phyloP scores from a whole-genome alignment of 2,113 vertebrate species.

The Nettapus auritus region DNA sequence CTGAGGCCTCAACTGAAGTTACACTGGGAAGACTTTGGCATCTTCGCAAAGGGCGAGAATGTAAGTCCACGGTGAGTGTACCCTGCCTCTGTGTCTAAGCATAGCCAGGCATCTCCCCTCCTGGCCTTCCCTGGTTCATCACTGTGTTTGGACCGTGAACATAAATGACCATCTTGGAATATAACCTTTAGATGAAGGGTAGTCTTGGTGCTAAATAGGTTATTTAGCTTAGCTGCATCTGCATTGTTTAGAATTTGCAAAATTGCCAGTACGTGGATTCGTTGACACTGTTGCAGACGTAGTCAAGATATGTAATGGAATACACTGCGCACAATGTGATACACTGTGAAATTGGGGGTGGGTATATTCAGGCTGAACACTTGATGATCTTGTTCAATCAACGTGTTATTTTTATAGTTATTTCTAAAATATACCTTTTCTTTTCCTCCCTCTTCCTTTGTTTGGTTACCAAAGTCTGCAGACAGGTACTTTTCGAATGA shows the following conservation, averaged over 20 bases:
- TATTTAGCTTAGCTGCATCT: not conserved
- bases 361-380: not conserved
- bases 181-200: not conserved
- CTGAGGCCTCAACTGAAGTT: conserved; percentile 79
- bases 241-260: not conserved
- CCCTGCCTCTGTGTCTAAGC: not conserved
- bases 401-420: not conserved
- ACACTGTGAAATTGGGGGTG: not conserved
- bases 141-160: not conserved
- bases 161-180: not conserved
- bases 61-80: conserved; percentile 78
- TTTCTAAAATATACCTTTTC: conserved; percentile 35
- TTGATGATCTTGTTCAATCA: not conserved
- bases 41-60: conserved; percentile 74
- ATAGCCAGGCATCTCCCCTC: not conserved
- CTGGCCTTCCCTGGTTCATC: not conserved
- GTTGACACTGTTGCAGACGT: not conserved
- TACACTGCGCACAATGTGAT: not conserved
- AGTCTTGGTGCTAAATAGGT: not conserved
- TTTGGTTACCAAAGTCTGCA: conserved; percentile 74
- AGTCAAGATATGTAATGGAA: not conserved
- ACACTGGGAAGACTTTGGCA: conserved; percentile 81
- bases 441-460: not conserved
- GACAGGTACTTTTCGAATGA: conserved; percentile 80
- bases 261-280: not conserved